Percentiles rank a stretch among this genome's conserved stretches.
phyloP scores from a whole-genome alignment of 2,888 invertebrate genomes.

The Drosophila helvetica region DNA sequence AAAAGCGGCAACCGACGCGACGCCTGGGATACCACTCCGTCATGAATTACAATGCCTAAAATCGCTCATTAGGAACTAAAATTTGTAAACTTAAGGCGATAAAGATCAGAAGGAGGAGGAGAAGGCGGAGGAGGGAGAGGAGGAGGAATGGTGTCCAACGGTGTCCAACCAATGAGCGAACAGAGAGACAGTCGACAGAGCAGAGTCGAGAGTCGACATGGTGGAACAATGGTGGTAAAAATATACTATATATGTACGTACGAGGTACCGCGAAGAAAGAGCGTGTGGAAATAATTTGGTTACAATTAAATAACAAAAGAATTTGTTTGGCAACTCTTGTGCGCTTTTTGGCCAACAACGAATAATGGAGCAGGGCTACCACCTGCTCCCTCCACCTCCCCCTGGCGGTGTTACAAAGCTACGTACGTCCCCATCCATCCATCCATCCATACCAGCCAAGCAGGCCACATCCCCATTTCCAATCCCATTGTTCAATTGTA shows the following conservation, averaged over 20 bases:
- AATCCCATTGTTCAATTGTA: constrained; percentile 54
- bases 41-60: constrained; percentile 74
- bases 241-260: not conserved
- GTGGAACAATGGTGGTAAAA: constrained; percentile 49
- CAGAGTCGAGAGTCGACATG: constrained; percentile 7
- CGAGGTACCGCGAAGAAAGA: constrained; percentile 34
- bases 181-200: constrained; percentile 15
- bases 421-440: constrained; percentile 20
- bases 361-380: constrained; percentile 35
- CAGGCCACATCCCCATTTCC: constrained; percentile 27
- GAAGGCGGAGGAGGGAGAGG: not conserved
- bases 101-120: constrained; percentile 56
- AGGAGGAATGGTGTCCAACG: constrained; percentile 50
- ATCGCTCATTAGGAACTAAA: constrained; percentile 76
- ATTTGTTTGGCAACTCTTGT: constrained; percentile 80
- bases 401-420: constrained; percentile 56
- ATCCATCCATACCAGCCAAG: constrained; percentile 9
- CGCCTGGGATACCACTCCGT: constrained; percentile 18
- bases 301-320: constrained; percentile 81
- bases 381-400: constrained; percentile 26
- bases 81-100: constrained; percentile 76
- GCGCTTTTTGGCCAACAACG: constrained; percentile 75
- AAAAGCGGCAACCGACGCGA: constrained; percentile 51
- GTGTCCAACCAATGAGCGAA: constrained; percentile 17
- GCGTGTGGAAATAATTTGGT: constrained; percentile 81